Evolutionary conservation across 2,888 invertebrate genomes (phyloP).

Genomic region (Andricus curvator): DNA sequence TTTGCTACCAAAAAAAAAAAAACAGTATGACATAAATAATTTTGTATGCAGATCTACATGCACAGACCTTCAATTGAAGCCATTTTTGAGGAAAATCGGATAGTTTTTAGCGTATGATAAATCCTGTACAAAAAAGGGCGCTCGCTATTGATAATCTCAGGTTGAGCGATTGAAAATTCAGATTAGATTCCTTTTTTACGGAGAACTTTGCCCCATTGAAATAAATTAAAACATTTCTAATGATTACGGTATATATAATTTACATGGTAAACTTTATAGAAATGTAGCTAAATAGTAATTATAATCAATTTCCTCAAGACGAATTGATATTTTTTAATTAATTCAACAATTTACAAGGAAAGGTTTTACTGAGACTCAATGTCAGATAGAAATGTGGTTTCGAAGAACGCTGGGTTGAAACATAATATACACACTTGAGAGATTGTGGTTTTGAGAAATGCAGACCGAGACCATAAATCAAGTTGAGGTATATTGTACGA

Average conservation of each 20-base stretch:
- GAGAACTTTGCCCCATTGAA: too few species aligned
- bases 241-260: not conserved
- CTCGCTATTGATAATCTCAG: too few species aligned
- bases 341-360: not conserved
- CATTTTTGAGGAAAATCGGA: too few species aligned
- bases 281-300: not conserved
- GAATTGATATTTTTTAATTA: not conserved
- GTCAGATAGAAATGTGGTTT: not conserved
- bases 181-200: too few species aligned
- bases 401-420: not conserved
- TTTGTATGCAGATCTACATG: too few species aligned
- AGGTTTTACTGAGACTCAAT: not conserved
- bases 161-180: too few species aligned
- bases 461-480: not conserved
- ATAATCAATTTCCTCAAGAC: not conserved
- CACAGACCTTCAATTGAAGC: too few species aligned
- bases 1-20: too few species aligned
- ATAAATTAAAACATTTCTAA: too few species aligned
- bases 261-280: not conserved
- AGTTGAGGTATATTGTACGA: not conserved
- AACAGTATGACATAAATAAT: too few species aligned
- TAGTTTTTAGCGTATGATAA: too few species aligned
- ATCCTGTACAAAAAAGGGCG: too few species aligned
- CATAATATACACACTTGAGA: not conserved
- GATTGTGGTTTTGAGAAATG: not conserved